phyloP scores from a whole-genome alignment of 2,797 vertebrate species.

The Poeciliopsis infans region DNA sequence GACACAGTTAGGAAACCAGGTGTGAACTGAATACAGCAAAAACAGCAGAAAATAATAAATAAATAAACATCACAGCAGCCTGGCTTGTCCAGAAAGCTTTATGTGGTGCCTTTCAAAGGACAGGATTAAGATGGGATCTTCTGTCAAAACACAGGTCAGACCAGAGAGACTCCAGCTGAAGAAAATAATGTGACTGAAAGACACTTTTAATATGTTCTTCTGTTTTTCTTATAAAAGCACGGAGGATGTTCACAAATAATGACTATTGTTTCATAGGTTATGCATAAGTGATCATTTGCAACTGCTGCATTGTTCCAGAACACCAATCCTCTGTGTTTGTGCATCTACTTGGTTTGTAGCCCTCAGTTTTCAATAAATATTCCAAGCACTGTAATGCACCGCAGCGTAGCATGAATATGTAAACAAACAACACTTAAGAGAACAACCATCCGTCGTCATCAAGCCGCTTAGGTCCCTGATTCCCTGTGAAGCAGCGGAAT shows the following conservation, averaged over 20 bases:
- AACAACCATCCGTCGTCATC: constrained; percentile 13
- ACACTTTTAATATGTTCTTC: constrained; percentile 22
- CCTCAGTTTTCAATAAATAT: constrained; percentile 20
- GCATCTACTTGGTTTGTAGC: background rate
- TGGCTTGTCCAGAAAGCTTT: constrained; percentile 27
- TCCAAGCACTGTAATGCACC: constrained; percentile 14
- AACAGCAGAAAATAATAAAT: constrained; percentile 21
- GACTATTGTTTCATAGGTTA: background rate
- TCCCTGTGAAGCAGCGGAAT: constrained; percentile 26
- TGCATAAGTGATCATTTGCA: background rate
- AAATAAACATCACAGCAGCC: constrained; percentile 15
- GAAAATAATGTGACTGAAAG: constrained; percentile 42
- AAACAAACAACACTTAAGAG: constrained; percentile 39
- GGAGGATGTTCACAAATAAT: background rate
- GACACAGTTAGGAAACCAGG: constrained; percentile 64
- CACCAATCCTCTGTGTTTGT: background rate
- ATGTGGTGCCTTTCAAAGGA: constrained; percentile 49
- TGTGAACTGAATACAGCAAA: constrained; percentile 60
- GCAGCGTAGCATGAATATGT: constrained; percentile 21
- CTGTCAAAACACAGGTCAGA: constrained; percentile 55
- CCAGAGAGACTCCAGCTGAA: constrained; percentile 31
- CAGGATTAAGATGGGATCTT: constrained; percentile 32
- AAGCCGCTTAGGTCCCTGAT: constrained; percentile 28
- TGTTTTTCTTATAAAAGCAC: background rate
- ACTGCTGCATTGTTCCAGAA: background rate